Evolutionary conservation across 2,797 vertebrate species (phyloP).

Genomic region (Ptychadena robeensis): DNA sequence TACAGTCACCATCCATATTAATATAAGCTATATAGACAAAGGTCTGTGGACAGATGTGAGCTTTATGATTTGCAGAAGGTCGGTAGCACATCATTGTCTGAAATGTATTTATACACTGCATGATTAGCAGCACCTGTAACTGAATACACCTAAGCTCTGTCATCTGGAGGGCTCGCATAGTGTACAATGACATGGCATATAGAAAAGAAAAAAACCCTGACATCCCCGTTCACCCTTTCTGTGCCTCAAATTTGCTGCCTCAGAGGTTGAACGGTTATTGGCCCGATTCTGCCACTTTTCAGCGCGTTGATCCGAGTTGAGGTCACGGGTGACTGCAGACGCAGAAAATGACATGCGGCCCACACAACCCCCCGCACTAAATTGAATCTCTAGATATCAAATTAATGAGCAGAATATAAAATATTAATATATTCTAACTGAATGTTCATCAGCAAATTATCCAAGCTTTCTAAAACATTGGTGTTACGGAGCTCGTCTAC

Average conservation of each 20-base stretch:
- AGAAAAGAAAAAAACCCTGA: not conserved
- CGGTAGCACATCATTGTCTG: too few species aligned
- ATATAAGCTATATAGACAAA: too few species aligned
- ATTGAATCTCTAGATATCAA: constrained; percentile 87
- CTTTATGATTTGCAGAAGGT: too few species aligned
- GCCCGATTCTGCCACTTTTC: constrained; percentile 9
- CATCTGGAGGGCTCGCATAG: too few species aligned
- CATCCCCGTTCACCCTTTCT: not conserved
- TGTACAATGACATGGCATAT: too few species aligned
- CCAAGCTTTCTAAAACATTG: constrained; percentile 80
- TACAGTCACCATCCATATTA: too few species aligned
- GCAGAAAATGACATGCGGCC: constrained; percentile 64
- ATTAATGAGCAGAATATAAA: constrained; percentile 84
- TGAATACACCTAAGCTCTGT: too few species aligned
- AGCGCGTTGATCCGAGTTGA: not conserved
- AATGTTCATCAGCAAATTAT: constrained; percentile 88
- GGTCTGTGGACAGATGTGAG: too few species aligned
- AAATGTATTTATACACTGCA: too few species aligned
- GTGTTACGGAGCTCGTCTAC: constrained; percentile 74
- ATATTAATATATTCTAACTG: constrained; percentile 87
- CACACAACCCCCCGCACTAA: constrained; percentile 67
- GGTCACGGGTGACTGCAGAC: constrained; percentile 65
- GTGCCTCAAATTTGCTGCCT: not conserved
- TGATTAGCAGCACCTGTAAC: too few species aligned
- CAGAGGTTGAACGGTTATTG: constrained; percentile 3